Percentiles rank a stretch among this genome's conserved stretches.
Evolutionary conservation across 2,888 invertebrate species (phyloP).

Genomic region (Antitype chi): DNA sequence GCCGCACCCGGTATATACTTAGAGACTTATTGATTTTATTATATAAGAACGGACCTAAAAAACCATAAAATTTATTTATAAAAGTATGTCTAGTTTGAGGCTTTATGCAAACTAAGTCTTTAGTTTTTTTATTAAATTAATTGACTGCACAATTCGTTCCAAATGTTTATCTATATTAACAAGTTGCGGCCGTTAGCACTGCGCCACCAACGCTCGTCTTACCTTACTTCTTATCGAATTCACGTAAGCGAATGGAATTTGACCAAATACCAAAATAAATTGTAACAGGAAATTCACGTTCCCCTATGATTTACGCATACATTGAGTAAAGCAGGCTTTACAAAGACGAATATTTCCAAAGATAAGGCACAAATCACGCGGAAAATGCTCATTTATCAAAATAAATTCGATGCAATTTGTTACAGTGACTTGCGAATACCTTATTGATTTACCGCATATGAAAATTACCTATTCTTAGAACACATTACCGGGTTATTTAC

Average conservation of each 20-base stretch:
- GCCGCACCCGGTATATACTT: too few relatives aligned
- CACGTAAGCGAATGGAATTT: slow-evolving; percentile 17
- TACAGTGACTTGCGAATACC: slow-evolving; percentile 70
- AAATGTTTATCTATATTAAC: too few relatives aligned
- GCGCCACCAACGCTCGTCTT: too few relatives aligned
- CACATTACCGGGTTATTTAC: slow-evolving; percentile 23
- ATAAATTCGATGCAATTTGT: slow-evolving; percentile 71
- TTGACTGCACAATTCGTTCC: too few relatives aligned
- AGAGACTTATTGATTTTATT: too few relatives aligned
- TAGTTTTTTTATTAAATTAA: too few relatives aligned
- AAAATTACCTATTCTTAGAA: slow-evolving; percentile 59
- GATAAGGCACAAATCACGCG: slow-evolving; percentile 61
- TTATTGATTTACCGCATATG: slow-evolving; percentile 61
- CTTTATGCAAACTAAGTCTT: too few relatives aligned
- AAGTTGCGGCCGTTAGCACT: too few relatives aligned
- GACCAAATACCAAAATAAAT: slow-evolving; percentile 24
- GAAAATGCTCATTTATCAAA: slow-evolving; percentile 69
- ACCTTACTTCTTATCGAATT: not conserved
- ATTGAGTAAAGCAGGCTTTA: slow-evolving; percentile 39
- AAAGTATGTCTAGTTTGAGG: too few relatives aligned
- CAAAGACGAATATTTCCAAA: slow-evolving; percentile 56
- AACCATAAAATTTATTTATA: too few relatives aligned
- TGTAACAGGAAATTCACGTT: slow-evolving; percentile 26
- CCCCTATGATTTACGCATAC: slow-evolving; percentile 39
- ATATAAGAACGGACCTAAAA: too few relatives aligned